Evolutionary conservation across 2,797 vertebrate species (phyloP), one percentile per base, ranked within the genome.

Genomic region (Hirundo rustica): DNA sequence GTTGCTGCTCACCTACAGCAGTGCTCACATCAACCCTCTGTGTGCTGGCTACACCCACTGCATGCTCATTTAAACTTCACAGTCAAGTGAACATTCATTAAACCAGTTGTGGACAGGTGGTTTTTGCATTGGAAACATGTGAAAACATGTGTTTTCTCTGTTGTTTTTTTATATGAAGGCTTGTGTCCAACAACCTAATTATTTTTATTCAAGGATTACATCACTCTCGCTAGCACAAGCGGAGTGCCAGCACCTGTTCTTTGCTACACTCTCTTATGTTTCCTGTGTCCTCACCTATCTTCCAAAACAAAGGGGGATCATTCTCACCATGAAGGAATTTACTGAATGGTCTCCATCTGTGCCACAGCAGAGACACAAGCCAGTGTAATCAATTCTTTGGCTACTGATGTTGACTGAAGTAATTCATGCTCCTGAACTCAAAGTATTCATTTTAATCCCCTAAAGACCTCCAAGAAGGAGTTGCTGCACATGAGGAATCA

Each of bases 71-170:
- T 82, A 74, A 92, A 86, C 42, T 50, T 79, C 82, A 57, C 55
- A 38, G 55, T 57, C 83, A 76, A 5, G 2, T 57, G 92, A 76
- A 73, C 30, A 19, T 81, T 91, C 79, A 82, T 65, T 67, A 82
- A 90, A 88, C 20, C 4, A 2, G 40, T 40, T 67, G 77, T 78
- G 50, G 80, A 45, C 91, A 84, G 70, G 94, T 88, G 80, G 23
- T 5, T 76, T 94, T 84, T 82, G 64, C 83, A 76, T 47, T 87
- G 77, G 53, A 86, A 93, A 93, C 66, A 89, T 85, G 85, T 81
- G 86, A 91, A 84, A 96, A 86, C 76, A 32, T 75, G 54, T 92
- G 91, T 85, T 97, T 92, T 81, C 87, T 88, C 4, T 78, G 85
- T 73, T 85, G 8, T 48, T 91, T 88, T 38, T 94, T 92, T 75